phyloP scores from a whole-genome alignment of 2,113 vertebrate genomes.

The Oncorhynchus mykiss region DNA sequence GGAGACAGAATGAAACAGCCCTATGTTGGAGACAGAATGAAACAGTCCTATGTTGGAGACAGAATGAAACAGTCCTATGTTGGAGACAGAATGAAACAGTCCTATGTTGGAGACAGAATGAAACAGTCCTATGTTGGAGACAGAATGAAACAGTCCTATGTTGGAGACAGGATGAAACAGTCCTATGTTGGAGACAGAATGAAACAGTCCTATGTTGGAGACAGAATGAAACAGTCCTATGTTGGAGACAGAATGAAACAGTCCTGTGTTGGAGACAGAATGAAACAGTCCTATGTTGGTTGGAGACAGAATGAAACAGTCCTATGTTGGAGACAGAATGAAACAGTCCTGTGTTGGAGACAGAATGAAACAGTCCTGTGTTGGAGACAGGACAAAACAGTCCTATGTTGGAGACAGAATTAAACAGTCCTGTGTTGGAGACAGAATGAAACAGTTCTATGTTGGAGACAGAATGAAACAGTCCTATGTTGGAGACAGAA shows the following conservation, averaged over 20 bases:
- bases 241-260: constrained; percentile 9
- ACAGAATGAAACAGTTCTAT: too few species aligned
- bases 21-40: constrained; percentile 7
- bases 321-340: too few species aligned
- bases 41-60: too few species aligned
- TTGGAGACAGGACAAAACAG: too few species aligned
- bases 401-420: constrained; percentile 4
- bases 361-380: constrained; percentile 5
- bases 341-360: too few species aligned
- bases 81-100: constrained; percentile 6
- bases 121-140: too few species aligned
- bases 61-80: too few species aligned
- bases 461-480: constrained; percentile 5
- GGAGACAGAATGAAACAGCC: constrained; percentile 4
- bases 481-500: too few species aligned
- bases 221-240: too few species aligned
- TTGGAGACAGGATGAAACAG: constrained; percentile 9
- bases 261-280: too few species aligned
- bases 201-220: not conserved
- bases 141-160: too few species aligned
- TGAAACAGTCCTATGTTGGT: too few species aligned
- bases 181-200: not conserved
- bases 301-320: constrained; percentile 5
- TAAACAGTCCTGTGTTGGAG: not conserved
- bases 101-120: constrained; percentile 3